Evolutionary conservation across 1,140 invertebrate genomes (phyloP), one percentile per base, ranked within the genome.

Genomic region (Saxidomus purpurata): DNA sequence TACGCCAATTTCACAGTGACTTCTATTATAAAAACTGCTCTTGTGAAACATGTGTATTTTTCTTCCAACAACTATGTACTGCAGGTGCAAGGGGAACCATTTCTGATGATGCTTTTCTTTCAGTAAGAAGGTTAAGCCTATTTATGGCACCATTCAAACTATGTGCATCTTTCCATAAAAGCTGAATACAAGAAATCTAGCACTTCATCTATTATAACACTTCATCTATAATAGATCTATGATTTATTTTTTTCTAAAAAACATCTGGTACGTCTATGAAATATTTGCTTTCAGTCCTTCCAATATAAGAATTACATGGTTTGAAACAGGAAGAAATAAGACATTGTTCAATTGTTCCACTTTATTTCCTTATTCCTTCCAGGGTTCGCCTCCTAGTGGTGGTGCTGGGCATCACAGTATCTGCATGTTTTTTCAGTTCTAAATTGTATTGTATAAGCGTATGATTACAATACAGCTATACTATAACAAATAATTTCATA

Each of bases 111-210:
- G 43, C 17, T 17, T 47, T 47, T 9, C 43, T 47, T 47, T 47
- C 43, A 47, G 52, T 55, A 55, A 55, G 52, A 4, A 55, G 4
- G 19, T 55, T 55, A 55, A 22, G 15, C 6, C 52, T 55, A 28
- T 71, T 36, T 71, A 71, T 71, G 67, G 67, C 67, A 71, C 67
- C 67, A 71, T 71, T 71, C 67, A 71, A 71, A 71, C n/a, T 34
- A 71, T 71, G 67, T 40, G 36, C 13, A 28, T 13, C 2, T 15
- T 17, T 22, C 11, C 25, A 71, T 34, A 71, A 34, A 11, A 34
- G 11, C 6, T 71, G 11, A 19, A 13, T 34, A 71, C 4, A 36
- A 28, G 31, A 31, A n/a, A 63, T 63, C 22, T 3, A 40, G n/a
- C 3, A 31, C 17, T 40, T 8, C 13, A 71, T 40, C 28, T 9